These are phyloP conservation scores for Taenioides sp. DNA, from an alignment of 2,797 vertebrate species.

Conservation along the genomic window DNA sequence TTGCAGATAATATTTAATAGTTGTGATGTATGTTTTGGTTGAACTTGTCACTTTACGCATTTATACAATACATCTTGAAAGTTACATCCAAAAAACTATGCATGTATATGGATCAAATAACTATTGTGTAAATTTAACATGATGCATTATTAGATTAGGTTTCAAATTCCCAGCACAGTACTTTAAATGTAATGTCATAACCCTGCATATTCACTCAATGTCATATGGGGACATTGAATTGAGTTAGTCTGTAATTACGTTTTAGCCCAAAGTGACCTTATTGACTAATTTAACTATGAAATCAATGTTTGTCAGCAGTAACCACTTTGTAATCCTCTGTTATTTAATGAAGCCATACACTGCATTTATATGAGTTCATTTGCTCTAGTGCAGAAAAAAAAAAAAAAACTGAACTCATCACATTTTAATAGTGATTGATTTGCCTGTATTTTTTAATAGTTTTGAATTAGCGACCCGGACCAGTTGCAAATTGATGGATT, in stretches of 20 bases:
- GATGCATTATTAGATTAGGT: neutral
- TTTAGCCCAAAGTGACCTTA: conserved; percentile 3
- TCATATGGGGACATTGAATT: neutral
- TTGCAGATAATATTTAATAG: no score
- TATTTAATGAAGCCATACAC: neutral
- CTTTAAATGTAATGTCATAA: neutral
- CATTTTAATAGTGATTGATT: conserved; percentile 9
- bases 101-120: no score
- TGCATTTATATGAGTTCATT: neutral
- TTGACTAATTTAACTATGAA: conserved; percentile 3
- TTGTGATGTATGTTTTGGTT: no score
- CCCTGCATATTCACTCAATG: neutral
- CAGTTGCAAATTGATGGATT: conserved; percentile 4
- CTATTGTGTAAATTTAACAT: neutral
- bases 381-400: no score
- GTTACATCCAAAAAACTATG: no score
- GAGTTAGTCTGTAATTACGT: neutral
- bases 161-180: no score
- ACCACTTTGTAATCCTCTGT: neutral
- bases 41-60: no score
- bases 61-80: no score
- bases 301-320: neutral
- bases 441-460: conserved; percentile 6
- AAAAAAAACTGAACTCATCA: no score
- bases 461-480: conserved; percentile 4